Conservation (phyloP, 2,113 vertebrate species). For the Bothrops jararaca region DNA sequence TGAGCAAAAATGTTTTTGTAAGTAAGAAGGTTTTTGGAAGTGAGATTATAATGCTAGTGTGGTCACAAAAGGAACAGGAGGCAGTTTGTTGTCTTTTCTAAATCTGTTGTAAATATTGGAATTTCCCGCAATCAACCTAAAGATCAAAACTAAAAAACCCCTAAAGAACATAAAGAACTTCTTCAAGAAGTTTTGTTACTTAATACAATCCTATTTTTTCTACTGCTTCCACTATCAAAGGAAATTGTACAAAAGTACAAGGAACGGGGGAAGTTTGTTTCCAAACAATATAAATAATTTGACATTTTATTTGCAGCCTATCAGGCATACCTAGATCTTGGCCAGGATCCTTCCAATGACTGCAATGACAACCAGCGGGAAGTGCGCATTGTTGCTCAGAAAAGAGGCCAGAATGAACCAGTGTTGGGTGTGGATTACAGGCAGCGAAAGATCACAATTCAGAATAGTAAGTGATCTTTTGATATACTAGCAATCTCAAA, state of each 20-base stretch:
- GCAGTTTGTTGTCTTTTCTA: neutral
- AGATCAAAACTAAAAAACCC: neutral
- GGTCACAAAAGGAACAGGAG: neutral
- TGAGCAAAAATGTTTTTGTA: neutral
- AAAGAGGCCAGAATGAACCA: conserved; percentile 77
- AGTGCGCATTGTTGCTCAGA: conserved; percentile 85
- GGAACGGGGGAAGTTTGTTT: neutral
- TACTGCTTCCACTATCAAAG: neutral
- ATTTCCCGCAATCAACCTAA: neutral
- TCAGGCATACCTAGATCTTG: conserved; percentile 81
- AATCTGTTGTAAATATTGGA: neutral
- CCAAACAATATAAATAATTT: neutral
- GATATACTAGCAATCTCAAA: neutral
- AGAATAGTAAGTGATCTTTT: conserved; percentile 80
- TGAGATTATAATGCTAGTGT: neutral
- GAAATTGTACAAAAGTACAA: neutral
- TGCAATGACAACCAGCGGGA: conserved; percentile 87
- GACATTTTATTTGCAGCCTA: conserved; percentile 73
- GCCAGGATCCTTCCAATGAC: conserved; percentile 87
- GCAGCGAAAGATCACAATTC: conserved; percentile 86
- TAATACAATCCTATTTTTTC: neutral
- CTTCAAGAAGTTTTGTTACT: neutral
- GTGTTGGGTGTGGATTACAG: conserved; percentile 84
- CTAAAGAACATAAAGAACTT: neutral
- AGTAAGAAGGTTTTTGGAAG: neutral